These are phyloP conservation scores for Drosophila arawakana DNA, from an alignment of 1,140 invertebrate species.

Conservation along the genomic window DNA sequence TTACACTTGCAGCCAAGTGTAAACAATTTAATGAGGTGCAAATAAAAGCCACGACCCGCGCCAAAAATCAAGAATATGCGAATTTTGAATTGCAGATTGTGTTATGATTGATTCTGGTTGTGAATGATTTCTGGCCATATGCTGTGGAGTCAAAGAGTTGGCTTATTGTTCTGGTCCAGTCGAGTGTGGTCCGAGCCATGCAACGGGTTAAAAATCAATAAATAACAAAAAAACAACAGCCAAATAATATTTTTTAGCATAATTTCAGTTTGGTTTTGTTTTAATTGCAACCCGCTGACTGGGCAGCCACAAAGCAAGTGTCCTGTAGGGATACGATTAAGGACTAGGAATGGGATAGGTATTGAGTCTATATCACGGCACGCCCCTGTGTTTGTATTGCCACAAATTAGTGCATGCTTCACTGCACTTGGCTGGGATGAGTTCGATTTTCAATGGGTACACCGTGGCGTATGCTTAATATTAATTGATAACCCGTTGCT, in stretches of 20 bases:
- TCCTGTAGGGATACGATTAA: constrained; percentile 45
- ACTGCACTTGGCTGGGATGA: constrained; percentile 49
- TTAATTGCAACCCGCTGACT: constrained; percentile 81
- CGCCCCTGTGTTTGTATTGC: constrained; percentile 75
- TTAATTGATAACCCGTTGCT: constrained; percentile 83
- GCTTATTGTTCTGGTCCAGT: constrained; percentile 64
- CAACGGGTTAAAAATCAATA: constrained; percentile 67
- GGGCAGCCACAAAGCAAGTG: constrained; percentile 50
- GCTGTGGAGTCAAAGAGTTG: constrained; percentile 55
- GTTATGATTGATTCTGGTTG: constrained; percentile 65
- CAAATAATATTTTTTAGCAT: constrained; percentile 30
- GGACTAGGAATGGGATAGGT: neutral
- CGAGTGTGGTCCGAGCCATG: constrained; percentile 47
- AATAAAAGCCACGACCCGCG: constrained; percentile 73
- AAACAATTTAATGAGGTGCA: constrained; percentile 73
- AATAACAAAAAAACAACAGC: constrained; percentile 14
- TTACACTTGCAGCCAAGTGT: constrained; percentile 76
- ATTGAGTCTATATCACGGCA: constrained; percentile 35
- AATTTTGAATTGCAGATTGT: constrained; percentile 17
- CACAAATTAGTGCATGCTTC: constrained; percentile 63
- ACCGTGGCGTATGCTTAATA: constrained; percentile 66
- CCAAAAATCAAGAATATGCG: constrained; percentile 55
- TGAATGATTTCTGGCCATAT: constrained; percentile 55
- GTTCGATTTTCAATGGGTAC: constrained; percentile 15
- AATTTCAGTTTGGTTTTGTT: constrained; percentile 65